A percentile compares a stretch with the other conserved stretches of the same genome.
Evolutionary conservation across 1,140 invertebrate species (phyloP).

Genomic region (Drosophila mauritiana): DNA sequence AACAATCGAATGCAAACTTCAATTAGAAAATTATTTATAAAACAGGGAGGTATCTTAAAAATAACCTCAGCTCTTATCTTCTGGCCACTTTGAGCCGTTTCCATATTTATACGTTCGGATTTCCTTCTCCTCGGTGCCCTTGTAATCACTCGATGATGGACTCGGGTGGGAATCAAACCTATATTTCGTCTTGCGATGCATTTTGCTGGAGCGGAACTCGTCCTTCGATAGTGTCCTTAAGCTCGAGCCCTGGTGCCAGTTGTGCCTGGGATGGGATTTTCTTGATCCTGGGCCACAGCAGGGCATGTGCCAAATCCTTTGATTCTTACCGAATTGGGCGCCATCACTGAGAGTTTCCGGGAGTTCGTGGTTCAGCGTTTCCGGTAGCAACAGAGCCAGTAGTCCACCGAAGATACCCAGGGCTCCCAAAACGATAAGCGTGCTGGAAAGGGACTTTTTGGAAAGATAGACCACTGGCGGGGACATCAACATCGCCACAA

Average conservation of each 20-base stretch:
- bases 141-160: neutral
- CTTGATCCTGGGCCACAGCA: conserved; percentile 84
- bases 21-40: neutral
- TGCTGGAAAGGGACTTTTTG: conserved; percentile 88
- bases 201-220: conserved; percentile 85
- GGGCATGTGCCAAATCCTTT: conserved; percentile 92
- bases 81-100: neutral
- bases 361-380: conserved; percentile 92
- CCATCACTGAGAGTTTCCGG: conserved; percentile 93
- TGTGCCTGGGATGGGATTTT: neutral
- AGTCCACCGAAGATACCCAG: conserved; percentile 90
- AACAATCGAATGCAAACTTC: neutral
- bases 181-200: conserved; percentile 26
- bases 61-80: neutral
- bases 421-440: conserved; percentile 90
- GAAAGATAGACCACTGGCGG: conserved; percentile 93
- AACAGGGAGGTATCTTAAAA: neutral
- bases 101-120: conserved; percentile 7
- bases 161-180: neutral
- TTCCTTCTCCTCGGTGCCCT: conserved; percentile 6
- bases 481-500: conserved; percentile 91
- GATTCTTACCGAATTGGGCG: conserved; percentile 91
- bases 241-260: conserved; percentile 63
- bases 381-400: conserved; percentile 91
- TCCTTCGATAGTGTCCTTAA: conserved; percentile 84